Evolutionary conservation across 92 coral and sea anemone genomes (phyloP).

Genomic region (Bergia puertoricense): DNA sequence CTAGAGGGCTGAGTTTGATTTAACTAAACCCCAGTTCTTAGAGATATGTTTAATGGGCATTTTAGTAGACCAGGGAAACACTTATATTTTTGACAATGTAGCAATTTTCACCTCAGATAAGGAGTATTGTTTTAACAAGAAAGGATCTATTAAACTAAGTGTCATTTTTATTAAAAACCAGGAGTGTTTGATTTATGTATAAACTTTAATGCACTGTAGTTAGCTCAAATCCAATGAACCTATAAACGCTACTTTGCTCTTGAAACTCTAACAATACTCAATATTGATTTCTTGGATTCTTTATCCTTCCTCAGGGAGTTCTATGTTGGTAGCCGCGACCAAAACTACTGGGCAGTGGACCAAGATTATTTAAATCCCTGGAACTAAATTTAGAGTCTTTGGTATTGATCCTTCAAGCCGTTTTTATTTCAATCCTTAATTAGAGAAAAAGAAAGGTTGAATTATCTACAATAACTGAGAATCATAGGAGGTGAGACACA

Average conservation of each 20-base stretch:
- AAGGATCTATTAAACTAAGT: neutral
- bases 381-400: neutral
- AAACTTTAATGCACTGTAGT: neutral
- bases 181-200: too few species aligned
- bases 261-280: too few species aligned
- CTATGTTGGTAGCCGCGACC: neutral
- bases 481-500: neutral
- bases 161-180: neutral
- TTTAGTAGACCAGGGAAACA: neutral
- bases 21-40: neutral
- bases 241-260: too few species aligned
- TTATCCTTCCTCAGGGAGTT: neutral
- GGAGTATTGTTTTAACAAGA: neutral
- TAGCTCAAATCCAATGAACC: neutral
- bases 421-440: too few species aligned
- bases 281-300: neutral
- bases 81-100: neutral
- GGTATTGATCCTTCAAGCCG: neutral
- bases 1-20: neutral
- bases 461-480: neutral
- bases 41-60: neutral
- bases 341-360: neutral
- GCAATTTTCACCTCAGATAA: neutral
- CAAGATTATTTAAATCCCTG: neutral
- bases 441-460: neutral